Evolutionary conservation across 2,113 vertebrate species (phyloP).

Genomic region (Tenebrosternarchus preto): DNA sequence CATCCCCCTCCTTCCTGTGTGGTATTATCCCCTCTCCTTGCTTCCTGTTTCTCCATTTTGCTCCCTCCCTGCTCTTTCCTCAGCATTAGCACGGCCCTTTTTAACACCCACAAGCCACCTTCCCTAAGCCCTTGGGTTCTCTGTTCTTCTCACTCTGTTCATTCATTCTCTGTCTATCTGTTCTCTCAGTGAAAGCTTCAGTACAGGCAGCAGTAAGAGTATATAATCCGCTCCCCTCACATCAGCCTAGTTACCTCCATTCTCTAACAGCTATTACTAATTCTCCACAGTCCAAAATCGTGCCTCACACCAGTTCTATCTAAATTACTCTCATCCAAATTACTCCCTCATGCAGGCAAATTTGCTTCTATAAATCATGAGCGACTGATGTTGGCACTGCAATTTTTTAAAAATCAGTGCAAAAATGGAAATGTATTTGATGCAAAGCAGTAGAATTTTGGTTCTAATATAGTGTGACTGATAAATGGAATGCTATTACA

Average conservation of each 20-base stretch:
- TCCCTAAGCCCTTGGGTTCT: conserved; percentile 6
- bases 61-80: not conserved
- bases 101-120: not conserved
- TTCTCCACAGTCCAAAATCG: conserved; percentile 53
- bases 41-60: not conserved
- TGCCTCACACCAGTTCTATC: conserved; percentile 39
- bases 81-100: not conserved
- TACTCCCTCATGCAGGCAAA: conserved; percentile 48
- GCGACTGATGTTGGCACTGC: conserved; percentile 40
- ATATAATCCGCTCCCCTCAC: conserved; percentile 67
- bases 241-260: conserved; percentile 49
- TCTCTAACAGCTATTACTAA: conserved; percentile 58
- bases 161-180: not conserved
- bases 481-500: conserved; percentile 47
- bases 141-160: conserved; percentile 18
- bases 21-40: not conserved
- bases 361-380: conserved; percentile 46
- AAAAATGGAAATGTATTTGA: conserved; percentile 29
- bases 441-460: conserved; percentile 33
- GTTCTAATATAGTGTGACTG: conserved; percentile 41
- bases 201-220: conserved; percentile 58
- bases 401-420: conserved; percentile 42
- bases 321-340: conserved; percentile 54
- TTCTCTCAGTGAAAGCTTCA: conserved; percentile 5
- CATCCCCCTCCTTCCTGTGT: not conserved